These are phyloP conservation scores for Phalanger gymnotis DNA, from an alignment of 2,797 vertebrate species.

Conservation along the genomic window DNA sequence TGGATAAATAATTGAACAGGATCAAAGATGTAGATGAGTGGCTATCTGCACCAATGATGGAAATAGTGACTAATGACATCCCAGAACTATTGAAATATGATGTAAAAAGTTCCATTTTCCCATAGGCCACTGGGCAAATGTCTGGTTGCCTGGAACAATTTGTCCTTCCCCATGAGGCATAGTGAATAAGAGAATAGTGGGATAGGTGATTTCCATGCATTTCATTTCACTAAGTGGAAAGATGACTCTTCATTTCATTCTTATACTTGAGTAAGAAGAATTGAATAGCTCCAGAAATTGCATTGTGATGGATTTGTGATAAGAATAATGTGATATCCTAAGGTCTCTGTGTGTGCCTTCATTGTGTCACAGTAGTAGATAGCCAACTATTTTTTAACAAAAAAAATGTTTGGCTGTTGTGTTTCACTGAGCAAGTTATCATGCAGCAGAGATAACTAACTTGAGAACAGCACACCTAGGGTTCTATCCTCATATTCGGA, in stretches of 20 bases:
- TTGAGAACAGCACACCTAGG: neutral
- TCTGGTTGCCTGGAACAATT: neutral
- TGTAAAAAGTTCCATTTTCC: neutral
- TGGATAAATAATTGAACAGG: neutral
- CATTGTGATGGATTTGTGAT: slow-evolving; percentile 54
- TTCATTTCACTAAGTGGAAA: slow-evolving; percentile 35
- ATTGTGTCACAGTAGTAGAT: slow-evolving; percentile 40
- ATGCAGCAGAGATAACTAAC: slow-evolving; percentile 1
- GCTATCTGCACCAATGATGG: neutral
- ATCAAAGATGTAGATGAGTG: neutral
- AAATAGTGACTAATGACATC: neutral
- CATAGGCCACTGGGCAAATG: neutral
- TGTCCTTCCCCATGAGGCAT: neutral
- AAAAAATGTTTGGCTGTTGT: slow-evolving; percentile 63
- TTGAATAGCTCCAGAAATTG: slow-evolving; percentile 36
- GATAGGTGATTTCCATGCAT: neutral
- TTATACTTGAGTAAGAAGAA: slow-evolving; percentile 19
- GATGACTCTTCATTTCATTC: slow-evolving; percentile 22
- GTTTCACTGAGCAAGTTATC: slow-evolving; percentile 60
- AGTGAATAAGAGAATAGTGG: neutral
- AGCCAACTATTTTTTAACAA: slow-evolving; percentile 53
- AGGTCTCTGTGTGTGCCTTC: slow-evolving; percentile 29
- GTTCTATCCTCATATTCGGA: slow-evolving; percentile 30
- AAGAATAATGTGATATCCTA: slow-evolving; percentile 9
- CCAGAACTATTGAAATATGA: neutral